A percentile compares a stretch with the other conserved stretches of the same genome.
Evolutionary conservation across 1,140 invertebrate genomes (phyloP).

Genomic region (Nebria ingens): DNA sequence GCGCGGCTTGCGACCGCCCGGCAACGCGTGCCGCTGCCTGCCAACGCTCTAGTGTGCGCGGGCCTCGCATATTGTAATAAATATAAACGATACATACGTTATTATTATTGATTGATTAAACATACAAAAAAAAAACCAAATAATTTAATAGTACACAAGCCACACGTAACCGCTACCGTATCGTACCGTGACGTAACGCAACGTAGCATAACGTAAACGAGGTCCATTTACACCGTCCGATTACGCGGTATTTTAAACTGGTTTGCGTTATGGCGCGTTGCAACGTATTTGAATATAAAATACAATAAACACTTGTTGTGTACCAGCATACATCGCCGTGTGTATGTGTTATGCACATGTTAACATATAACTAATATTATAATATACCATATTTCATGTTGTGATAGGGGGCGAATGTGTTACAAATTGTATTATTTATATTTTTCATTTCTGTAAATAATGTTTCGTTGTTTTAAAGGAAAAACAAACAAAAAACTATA

Average conservation of each 20-base stretch:
- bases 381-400: slow-evolving; percentile 15
- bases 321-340: not conserved
- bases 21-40: too few relatives aligned
- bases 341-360: slow-evolving; percentile 1
- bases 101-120: too few relatives aligned
- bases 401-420: slow-evolving; percentile 18
- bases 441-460: slow-evolving; percentile 23
- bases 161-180: not conserved
- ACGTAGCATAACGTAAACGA: not conserved
- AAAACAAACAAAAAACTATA: slow-evolving; percentile 11
- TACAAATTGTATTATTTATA: slow-evolving; percentile 16
- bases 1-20: too few relatives aligned
- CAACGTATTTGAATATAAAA: not conserved
- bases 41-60: too few relatives aligned
- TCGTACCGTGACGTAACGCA: not conserved
- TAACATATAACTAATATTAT: not conserved
- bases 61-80: too few relatives aligned
- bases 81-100: too few relatives aligned
- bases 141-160: not conserved
- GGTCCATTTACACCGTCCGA: not conserved
- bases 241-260: too few relatives aligned
- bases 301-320: not conserved
- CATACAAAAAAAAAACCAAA: too few relatives aligned
- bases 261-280: too few relatives aligned
- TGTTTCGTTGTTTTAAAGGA: slow-evolving; percentile 22